A percentile compares a stretch with the other conserved stretches of the same genome.
Evolutionary conservation across 2,797 vertebrate species (phyloP).

Genomic region (Alfaro cultratus): DNA sequence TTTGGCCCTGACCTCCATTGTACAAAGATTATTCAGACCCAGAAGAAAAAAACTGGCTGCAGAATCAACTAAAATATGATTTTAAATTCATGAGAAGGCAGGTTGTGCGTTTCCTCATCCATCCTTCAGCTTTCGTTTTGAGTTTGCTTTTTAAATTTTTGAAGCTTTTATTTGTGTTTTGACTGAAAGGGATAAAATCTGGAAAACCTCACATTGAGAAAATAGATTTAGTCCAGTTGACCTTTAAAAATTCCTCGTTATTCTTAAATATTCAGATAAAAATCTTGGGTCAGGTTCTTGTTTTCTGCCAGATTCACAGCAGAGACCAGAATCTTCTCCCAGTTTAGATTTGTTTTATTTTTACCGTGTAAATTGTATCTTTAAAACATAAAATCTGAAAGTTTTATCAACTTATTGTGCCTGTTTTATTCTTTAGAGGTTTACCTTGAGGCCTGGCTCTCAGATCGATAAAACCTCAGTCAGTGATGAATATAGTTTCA

Average conservation of each 20-base stretch:
- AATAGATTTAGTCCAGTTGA: not conserved
- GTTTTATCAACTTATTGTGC: not conserved
- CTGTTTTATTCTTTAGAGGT: not conserved
- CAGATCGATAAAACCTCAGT: not conserved
- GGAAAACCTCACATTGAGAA: conserved; percentile 7
- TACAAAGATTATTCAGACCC: not conserved
- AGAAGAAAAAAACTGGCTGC: not conserved
- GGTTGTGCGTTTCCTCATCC: conserved; percentile 4
- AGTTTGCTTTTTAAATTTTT: not conserved
- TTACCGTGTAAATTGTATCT: not conserved
- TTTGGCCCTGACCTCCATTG: not conserved
- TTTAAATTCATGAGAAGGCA: not conserved
- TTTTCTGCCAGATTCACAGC: not conserved
- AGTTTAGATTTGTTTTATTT: not conserved
- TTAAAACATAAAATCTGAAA: not conserved
- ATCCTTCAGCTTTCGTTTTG: not conserved
- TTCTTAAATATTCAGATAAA: not conserved
- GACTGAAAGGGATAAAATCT: not conserved
- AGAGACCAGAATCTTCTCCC: not conserved
- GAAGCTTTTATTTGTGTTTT: not conserved
- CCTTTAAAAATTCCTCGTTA: not conserved
- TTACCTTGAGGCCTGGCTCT: not conserved
- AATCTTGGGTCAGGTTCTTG: not conserved
- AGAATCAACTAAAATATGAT: not conserved
- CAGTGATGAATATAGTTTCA: not conserved